A percentile compares a stretch with the other conserved stretches of the same genome.
Conservation (phyloP, 2,888 invertebrate species). For the Fragum sueziense region DNA sequence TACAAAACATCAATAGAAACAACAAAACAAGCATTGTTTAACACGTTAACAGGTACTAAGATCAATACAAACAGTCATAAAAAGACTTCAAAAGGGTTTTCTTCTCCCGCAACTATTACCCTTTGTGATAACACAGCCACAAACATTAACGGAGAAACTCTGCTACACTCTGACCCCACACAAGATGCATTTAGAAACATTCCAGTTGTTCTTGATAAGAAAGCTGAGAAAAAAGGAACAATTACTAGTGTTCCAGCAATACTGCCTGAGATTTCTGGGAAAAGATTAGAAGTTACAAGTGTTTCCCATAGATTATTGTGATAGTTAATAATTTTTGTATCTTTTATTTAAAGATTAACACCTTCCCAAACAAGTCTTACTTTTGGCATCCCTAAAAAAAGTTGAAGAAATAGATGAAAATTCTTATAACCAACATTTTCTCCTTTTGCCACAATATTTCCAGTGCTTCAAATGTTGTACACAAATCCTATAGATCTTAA, state of each 20-base stretch:
- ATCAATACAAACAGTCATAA: constrained; percentile 56
- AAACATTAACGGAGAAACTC: constrained; percentile 9
- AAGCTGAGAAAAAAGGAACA: constrained; percentile 38
- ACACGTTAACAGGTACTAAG: constrained; percentile 64
- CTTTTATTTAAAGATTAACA: no score
- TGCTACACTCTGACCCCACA: constrained; percentile 16
- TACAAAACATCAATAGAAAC: constrained; percentile 62
- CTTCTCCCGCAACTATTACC: constrained; percentile 62
- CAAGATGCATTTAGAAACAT: constrained; percentile 37
- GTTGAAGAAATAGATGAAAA: no score
- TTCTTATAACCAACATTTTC: no score
- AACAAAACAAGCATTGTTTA: constrained; percentile 62
- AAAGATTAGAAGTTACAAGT: constrained; percentile 64
- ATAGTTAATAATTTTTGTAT: no score
- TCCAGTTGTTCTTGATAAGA: constrained; percentile 47
- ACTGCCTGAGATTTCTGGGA: constrained; percentile 72
- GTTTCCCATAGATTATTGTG: constrained; percentile 65
- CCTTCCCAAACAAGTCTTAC: no score
- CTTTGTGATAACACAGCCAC: constrained; percentile 58
- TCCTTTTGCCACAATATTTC: no score
- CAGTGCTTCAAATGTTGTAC: no score
- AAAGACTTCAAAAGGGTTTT: constrained; percentile 56
- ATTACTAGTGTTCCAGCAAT: constrained; percentile 52
- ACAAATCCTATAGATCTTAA: no score
- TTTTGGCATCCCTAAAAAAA: no score